Percentiles rank a stretch among this genome's conserved stretches.
Conservation (phyloP, 2,113 vertebrate species). For the Poeciliopsis turrubarensis region DNA sequence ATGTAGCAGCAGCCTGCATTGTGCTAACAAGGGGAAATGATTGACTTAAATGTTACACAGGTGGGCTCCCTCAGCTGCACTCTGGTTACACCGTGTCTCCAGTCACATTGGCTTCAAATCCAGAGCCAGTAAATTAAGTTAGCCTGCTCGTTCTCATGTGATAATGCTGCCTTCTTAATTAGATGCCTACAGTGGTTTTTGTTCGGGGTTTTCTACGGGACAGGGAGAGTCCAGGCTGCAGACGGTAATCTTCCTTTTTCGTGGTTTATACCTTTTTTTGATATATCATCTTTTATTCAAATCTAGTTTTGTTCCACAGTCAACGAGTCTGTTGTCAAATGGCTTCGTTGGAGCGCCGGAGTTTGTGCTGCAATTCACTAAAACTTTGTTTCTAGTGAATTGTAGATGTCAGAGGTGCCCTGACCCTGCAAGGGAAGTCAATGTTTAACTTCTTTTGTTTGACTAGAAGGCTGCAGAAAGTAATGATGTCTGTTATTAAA, state of each 20-base stretch:
- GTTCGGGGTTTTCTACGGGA: background rate
- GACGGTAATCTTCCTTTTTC: slow-evolving; percentile 23
- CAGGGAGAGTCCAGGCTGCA: background rate
- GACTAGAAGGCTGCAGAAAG: background rate
- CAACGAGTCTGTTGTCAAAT: background rate
- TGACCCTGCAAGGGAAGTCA: slow-evolving; percentile 2
- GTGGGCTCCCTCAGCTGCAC: background rate
- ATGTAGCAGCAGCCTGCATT: no score
- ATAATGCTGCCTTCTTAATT: slow-evolving; percentile 32
- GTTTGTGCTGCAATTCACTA: background rate
- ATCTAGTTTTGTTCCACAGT: background rate
- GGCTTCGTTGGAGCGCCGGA: background rate
- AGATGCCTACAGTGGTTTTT: slow-evolving; percentile 13
- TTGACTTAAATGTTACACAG: background rate
- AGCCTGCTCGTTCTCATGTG: slow-evolving; percentile 51
- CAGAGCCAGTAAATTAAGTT: slow-evolving; percentile 52
- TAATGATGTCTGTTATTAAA: slow-evolving; percentile 1
- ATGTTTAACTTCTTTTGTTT: slow-evolving; percentile 29
- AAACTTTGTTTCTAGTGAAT: background rate
- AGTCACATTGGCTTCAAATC: slow-evolving; percentile 6
- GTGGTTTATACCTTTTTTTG: background rate
- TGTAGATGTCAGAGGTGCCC: background rate
- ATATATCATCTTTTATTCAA: background rate
- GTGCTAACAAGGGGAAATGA: background rate
- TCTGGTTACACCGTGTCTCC: background rate